Conservation (phyloP, 2,888 invertebrate genomes). For the Danaus chrysippus region DNA sequence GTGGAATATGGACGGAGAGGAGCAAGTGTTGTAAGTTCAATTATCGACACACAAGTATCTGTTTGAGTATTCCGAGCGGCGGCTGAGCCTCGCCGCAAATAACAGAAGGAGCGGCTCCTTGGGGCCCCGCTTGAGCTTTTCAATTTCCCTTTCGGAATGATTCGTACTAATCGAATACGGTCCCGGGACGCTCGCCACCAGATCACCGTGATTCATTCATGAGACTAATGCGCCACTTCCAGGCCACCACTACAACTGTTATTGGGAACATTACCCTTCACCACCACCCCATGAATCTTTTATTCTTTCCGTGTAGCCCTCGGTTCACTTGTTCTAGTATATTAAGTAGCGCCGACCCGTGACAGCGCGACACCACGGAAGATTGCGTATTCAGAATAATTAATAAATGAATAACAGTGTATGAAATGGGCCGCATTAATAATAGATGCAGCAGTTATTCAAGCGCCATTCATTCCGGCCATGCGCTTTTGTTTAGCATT, state of each 20-base stretch:
- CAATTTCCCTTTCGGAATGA: conserved; percentile 79
- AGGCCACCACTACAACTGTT: conserved; percentile 59
- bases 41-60: conserved; percentile 45
- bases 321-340: too few species aligned
- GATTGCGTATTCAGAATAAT: conserved; percentile 2
- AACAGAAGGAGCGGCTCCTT: conserved; percentile 78
- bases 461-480: conserved; percentile 15
- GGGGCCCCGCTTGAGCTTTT: conserved; percentile 77
- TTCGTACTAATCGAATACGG: conserved; percentile 77
- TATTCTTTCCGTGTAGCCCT: background rate
- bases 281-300: conserved; percentile 23
- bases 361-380: too few species aligned
- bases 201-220: conserved; percentile 75
- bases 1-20: too few species aligned
- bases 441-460: conserved; percentile 4
- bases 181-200: conserved; percentile 42
- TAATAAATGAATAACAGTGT: conserved; percentile 7
- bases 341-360: too few species aligned
- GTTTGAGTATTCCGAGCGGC: conserved; percentile 66
- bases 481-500: conserved; percentile 46
- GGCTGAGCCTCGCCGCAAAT: conserved; percentile 63
- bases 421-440: conserved; percentile 4
- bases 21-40: conserved; percentile 31
- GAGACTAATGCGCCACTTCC: conserved; percentile 68
- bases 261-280: conserved; percentile 45